Percentiles rank a stretch among this genome's conserved stretches.
Conservation (phyloP, 2,888 invertebrate genomes). For the Operophtera brumata region DNA sequence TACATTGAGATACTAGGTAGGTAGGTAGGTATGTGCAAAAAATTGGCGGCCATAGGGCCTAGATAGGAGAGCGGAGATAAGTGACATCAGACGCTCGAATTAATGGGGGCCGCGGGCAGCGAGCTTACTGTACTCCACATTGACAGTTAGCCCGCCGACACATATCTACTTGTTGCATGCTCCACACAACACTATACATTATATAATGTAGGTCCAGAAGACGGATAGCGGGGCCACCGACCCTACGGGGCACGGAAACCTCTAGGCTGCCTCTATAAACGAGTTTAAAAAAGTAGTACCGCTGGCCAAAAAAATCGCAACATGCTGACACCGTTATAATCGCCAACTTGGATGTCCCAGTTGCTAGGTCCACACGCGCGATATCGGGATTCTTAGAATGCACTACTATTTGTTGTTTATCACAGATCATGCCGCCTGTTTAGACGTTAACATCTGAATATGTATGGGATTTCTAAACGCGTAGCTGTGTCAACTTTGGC, state of each 20-base stretch:
- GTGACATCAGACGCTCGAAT: slow-evolving; percentile 81
- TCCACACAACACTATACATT: slow-evolving; percentile 77
- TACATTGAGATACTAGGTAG: slow-evolving; percentile 62
- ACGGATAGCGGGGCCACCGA: slow-evolving; percentile 76
- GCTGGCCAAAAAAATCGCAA: slow-evolving; percentile 82
- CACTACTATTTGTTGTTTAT: slow-evolving; percentile 71
- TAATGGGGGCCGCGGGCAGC: slow-evolving; percentile 79
- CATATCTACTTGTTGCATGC: slow-evolving; percentile 81
- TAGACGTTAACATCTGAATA: slow-evolving; percentile 65
- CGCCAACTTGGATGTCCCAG: slow-evolving; percentile 81
- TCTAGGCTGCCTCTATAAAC: slow-evolving; percentile 79
- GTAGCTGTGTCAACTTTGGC: slow-evolving; percentile 80
- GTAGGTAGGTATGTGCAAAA: slow-evolving; percentile 62
- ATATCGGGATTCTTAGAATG: slow-evolving; percentile 68
- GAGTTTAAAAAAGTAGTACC: slow-evolving; percentile 82
- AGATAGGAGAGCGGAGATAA: slow-evolving; percentile 79
- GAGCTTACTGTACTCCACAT: slow-evolving; percentile 80
- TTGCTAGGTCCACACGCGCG: slow-evolving; percentile 73
- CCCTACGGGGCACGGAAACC: slow-evolving; percentile 80
- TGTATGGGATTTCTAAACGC: slow-evolving; percentile 75
- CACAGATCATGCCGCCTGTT: slow-evolving; percentile 70
- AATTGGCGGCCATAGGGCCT: slow-evolving; percentile 80
- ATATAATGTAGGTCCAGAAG: slow-evolving; percentile 80
- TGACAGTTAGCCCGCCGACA: slow-evolving; percentile 80
- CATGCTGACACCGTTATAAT: slow-evolving; percentile 82